Evolutionary conservation across 2,797 vertebrate genomes (phyloP), one percentile per base, ranked within the genome.

Genomic region (Hybognathus amarus): DNA sequence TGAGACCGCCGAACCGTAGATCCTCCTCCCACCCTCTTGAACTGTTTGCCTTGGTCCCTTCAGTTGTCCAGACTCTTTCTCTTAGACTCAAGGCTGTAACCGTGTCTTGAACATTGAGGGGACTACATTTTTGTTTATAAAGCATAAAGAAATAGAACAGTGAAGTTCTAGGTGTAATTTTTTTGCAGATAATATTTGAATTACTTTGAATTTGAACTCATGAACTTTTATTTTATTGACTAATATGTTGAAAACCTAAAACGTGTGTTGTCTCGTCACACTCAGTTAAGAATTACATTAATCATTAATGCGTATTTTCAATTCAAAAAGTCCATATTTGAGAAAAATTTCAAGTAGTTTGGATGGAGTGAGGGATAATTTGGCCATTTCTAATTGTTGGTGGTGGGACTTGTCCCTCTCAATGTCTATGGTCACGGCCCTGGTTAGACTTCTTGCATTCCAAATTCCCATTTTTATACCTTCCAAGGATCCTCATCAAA

Each of bases 1-100:
- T 74, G 73, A 86, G 56, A 50, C 27, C 70, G 52, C 54, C 42
- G 61, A 45, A 76, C 82, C 74, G 75, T 76, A 79, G 59, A 73
- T 70, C 71, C 52, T 42, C 47, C 22, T 45, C 56, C 18, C 36
- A 33, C 54, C 18, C 18, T 33, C 24, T 52, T 24, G 24, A 54
- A 68, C 56, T 24, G 33, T 30, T 40, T 12, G 71, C 67, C 50
- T 33, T 20, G 15, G 12, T 38, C 30, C 64, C 52, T 67, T 54
- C 8, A 38, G 77, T 38, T 33, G 5, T 38, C 7, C 13, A 67
- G 22, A 36, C n/a, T 42, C 24, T 42, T 70, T 71, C 24, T 33
- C 24, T 54, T 52, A 36, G 7, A 70, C 50, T 56, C 56, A 59
- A 59, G 12, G n/a, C 4, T 6, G 12, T 61, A 61, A 61, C 11